Conservation (phyloP, 2,113 vertebrate species). For the Calyptomena viridis region DNA sequence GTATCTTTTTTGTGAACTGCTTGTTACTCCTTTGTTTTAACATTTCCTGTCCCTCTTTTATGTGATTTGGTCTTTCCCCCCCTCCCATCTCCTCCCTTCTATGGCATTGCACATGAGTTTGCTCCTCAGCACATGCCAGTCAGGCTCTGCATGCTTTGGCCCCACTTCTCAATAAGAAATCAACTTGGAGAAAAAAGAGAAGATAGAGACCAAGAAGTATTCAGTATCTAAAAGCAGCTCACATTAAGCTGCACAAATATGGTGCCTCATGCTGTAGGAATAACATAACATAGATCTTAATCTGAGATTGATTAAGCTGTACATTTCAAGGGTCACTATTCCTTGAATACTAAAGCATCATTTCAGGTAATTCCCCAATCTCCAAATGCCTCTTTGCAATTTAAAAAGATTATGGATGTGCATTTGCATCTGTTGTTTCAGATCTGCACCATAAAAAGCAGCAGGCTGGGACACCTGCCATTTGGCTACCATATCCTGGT, state of each 20-base stretch:
- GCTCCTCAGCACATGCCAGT: neutral
- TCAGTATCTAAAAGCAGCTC: neutral
- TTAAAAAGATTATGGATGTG: neutral
- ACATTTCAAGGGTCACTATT: neutral
- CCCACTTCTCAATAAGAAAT: neutral
- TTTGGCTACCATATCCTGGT: accelerated
- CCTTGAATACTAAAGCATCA: neutral
- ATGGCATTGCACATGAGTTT: neutral
- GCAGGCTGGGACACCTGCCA: neutral
- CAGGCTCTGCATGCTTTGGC: neutral
- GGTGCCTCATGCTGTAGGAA: neutral
- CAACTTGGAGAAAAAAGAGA: no score
- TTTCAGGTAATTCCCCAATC: neutral
- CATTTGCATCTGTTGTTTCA: neutral
- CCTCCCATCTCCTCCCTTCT: neutral
- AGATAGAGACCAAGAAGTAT: neutral
- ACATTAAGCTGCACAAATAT: neutral
- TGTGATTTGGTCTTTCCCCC: neutral
- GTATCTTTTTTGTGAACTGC: neutral
- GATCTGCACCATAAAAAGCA: neutral
- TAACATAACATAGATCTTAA: neutral
- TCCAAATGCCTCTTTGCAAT: neutral
- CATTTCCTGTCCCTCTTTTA: neutral
- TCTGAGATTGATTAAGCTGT: neutral
- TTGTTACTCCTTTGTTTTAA: neutral